Evolutionary conservation across 2,888 invertebrate genomes (phyloP).

Genomic region (Cataglyphis altisquamis): DNA sequence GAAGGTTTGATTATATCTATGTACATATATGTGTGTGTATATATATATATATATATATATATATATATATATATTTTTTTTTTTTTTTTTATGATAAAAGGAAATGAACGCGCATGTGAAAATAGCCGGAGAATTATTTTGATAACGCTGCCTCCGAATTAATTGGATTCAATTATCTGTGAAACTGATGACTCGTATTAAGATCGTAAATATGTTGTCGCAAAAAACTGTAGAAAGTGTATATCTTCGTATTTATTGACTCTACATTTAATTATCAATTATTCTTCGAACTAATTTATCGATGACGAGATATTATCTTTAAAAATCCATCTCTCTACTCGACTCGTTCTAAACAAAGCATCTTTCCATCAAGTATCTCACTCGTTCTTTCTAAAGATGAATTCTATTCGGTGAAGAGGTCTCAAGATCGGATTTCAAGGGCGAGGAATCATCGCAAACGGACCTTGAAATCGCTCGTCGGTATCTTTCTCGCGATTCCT

Average conservation of each 20-base stretch:
- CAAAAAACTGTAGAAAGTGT: neutral
- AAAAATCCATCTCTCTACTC: neutral
- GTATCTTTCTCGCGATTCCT: conserved; percentile 11
- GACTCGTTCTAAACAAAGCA: conserved; percentile 12
- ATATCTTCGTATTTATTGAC: neutral
- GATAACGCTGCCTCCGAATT: neutral
- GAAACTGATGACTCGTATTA: conserved; percentile 4
- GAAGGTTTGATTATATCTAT: conserved; percentile 72
- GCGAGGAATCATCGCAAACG: conserved; percentile 21
- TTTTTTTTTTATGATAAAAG: neutral
- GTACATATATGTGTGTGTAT: neutral
- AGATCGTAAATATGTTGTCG: neutral
- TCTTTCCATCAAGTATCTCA: neutral
- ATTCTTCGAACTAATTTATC: conserved; percentile 8
- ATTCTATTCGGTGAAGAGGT: conserved; percentile 26
- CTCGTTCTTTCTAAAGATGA: conserved; percentile 27
- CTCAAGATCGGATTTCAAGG: conserved; percentile 50
- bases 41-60: too few species aligned
- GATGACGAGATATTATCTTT: neutral
- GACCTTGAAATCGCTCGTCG: conserved; percentile 33
- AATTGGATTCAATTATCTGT: conserved; percentile 23
- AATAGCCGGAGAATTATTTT: neutral
- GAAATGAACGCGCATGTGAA: neutral
- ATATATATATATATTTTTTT: neutral
- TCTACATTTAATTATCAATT: conserved; percentile 43